These are phyloP conservation scores for Drosophila pachea DNA, from an alignment of 1,140 invertebrate species.

Conservation along the genomic window DNA sequence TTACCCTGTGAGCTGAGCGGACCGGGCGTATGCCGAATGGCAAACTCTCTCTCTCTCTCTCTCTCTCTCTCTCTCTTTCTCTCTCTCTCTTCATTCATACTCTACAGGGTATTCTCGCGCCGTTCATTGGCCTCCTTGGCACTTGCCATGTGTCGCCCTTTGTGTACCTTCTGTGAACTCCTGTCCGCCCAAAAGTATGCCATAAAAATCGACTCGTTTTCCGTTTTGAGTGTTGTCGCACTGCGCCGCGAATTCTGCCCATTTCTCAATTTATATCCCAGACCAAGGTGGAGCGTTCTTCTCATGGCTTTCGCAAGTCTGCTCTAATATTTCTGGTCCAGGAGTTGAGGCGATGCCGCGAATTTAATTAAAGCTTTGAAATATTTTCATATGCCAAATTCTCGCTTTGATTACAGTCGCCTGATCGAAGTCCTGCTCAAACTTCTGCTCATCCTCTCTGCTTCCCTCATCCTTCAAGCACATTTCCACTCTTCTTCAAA, in stretches of 20 bases:
- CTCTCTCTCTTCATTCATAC: too few relatives aligned
- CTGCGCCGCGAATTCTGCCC: constrained; percentile 31
- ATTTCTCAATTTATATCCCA: constrained; percentile 37
- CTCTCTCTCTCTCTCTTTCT: too few relatives aligned
- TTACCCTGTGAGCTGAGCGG: constrained; percentile 14
- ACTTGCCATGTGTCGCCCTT: neutral
- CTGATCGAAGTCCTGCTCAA: constrained; percentile 5
- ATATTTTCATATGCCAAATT: constrained; percentile 21
- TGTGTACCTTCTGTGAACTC: constrained; percentile 1
- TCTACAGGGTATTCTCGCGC: neutral
- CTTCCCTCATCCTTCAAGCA: constrained; percentile 1
- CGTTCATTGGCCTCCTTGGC: neutral
- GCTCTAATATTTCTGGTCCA: constrained; percentile 33
- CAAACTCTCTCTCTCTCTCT: too few relatives aligned
- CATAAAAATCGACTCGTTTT: constrained; percentile 57
- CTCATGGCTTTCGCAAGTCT: constrained; percentile 52
- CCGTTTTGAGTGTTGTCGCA: constrained; percentile 46
- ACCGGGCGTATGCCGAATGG: too few relatives aligned
- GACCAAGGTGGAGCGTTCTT: constrained; percentile 16
- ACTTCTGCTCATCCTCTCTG: too few relatives aligned
- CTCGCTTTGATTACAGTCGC: constrained; percentile 21
- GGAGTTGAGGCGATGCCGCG: constrained; percentile 28
- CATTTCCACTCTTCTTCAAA: neutral
- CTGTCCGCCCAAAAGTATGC: constrained; percentile 28
- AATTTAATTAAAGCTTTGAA: constrained; percentile 45